Evolutionary conservation across 1,140 invertebrate genomes (phyloP).

Genomic region (Zaprionus ornatus): DNA sequence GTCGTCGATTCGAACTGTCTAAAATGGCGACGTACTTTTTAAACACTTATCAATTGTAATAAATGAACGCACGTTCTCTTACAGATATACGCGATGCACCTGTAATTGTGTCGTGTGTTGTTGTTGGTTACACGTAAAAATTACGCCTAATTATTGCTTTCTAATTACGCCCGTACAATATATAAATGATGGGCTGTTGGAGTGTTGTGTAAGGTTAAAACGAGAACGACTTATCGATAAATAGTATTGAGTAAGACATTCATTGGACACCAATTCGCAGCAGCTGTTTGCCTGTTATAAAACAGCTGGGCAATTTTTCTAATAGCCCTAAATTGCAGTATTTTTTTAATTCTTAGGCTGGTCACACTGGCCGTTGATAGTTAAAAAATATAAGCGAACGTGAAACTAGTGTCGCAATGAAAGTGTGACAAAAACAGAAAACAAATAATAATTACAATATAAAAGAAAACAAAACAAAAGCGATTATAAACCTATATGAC

Average conservation of each 20-base stretch:
- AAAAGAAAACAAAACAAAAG: conserved; percentile 41
- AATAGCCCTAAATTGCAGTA: conserved; percentile 24
- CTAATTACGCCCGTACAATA: conserved; percentile 66
- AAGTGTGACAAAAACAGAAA: conserved; percentile 49
- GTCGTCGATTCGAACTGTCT: conserved; percentile 59
- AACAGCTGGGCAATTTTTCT: conserved; percentile 31
- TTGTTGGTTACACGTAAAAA: conserved; percentile 70
- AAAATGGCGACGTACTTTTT: conserved; percentile 75
- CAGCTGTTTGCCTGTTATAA: not conserved
- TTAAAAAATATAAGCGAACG: conserved; percentile 44
- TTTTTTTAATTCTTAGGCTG: conserved; percentile 25
- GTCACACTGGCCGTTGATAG: conserved; percentile 36
- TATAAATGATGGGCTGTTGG: conserved; percentile 38
- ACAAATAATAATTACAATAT: conserved; percentile 31
- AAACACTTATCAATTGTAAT: conserved; percentile 42
- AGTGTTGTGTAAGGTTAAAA: conserved; percentile 30
- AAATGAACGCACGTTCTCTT: conserved; percentile 41
- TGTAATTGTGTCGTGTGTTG: conserved; percentile 49
- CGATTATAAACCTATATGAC: conserved; percentile 38
- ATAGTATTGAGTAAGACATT: conserved; percentile 7
- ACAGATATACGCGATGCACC: conserved; percentile 26
- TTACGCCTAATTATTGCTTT: conserved; percentile 77
- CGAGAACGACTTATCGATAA: conserved; percentile 38
- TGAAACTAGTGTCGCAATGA: conserved; percentile 48
- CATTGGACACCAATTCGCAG: not conserved